Evolutionary conservation across 2,797 vertebrate species (phyloP).

Genomic region (Lagocephalus sceleratus): DNA sequence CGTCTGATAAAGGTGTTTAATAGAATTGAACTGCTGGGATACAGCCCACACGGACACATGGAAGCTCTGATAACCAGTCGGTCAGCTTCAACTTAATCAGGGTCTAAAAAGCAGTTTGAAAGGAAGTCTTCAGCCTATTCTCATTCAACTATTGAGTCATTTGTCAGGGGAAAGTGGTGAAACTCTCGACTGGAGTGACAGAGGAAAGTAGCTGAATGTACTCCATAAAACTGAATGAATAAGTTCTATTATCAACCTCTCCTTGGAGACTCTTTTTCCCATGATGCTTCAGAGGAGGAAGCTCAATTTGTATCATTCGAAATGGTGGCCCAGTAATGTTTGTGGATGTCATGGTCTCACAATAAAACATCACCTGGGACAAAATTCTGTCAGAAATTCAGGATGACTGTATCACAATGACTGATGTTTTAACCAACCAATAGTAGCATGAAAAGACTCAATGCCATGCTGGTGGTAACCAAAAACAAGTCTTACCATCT

Average conservation of each 20-base stretch:
- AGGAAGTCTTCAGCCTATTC: slow-evolving; percentile 27
- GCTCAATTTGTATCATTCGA: no score
- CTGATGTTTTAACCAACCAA: no score
- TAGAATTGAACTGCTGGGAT: slow-evolving; percentile 45
- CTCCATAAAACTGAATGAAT: slow-evolving; percentile 11
- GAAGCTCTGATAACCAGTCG: slow-evolving; percentile 62
- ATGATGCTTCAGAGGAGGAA: slow-evolving; percentile 16
- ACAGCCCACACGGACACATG: slow-evolving; percentile 41
- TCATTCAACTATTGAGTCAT: slow-evolving; percentile 50
- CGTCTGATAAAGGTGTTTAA: slow-evolving; percentile 41
- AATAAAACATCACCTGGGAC: no score
- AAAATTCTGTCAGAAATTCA: no score
- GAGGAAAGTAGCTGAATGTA: slow-evolving; percentile 5
- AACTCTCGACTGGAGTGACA: slow-evolving; percentile 33
- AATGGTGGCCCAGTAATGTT: no score
- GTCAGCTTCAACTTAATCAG: slow-evolving; percentile 47
- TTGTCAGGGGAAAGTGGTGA: slow-evolving; percentile 41
- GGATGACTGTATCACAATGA: no score
- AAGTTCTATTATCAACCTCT: slow-evolving; percentile 37
- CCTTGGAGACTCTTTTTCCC: slow-evolving; percentile 14
- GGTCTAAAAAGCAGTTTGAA: slow-evolving; percentile 28
- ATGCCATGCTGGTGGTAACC: no score
- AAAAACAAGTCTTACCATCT: no score
- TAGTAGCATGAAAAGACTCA: no score
- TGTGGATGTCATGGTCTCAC: no score